phyloP scores from a whole-genome alignment of 64 coral and sea anemone genomes.

The Montipora foliosa region DNA sequence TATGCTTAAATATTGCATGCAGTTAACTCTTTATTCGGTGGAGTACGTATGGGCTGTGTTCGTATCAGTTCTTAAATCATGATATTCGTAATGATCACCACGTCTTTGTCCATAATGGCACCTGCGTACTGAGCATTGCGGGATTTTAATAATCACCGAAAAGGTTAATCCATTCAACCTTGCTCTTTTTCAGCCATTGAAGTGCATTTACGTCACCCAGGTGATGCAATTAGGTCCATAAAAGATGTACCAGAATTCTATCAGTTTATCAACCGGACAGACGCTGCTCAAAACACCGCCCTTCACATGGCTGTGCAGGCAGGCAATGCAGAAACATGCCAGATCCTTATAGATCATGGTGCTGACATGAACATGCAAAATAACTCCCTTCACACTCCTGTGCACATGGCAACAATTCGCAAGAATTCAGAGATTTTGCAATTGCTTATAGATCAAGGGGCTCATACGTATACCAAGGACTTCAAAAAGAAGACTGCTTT shows the following conservation, averaged over 20 bases:
- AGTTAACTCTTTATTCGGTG: too few relatives aligned
- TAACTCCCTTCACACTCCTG: slow-evolving; percentile 52
- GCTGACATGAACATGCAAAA: slow-evolving; percentile 49
- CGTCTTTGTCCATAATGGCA: too few relatives aligned
- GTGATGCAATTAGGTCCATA: background rate
- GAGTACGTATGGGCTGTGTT: too few relatives aligned
- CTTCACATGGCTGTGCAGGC: slow-evolving; percentile 73
- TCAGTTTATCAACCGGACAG: slow-evolving; percentile 48
- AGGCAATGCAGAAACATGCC: slow-evolving; percentile 55
- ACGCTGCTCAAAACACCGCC: slow-evolving; percentile 42
- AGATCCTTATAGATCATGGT: slow-evolving; percentile 46
- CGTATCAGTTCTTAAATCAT: too few relatives aligned
- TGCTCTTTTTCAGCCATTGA: slow-evolving; percentile 19
- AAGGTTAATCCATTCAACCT: too few relatives aligned
- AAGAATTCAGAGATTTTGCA: slow-evolving; percentile 36
- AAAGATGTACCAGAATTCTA: background rate
- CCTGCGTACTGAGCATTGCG: too few relatives aligned
- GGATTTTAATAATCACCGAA: too few relatives aligned
- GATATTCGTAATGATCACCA: too few relatives aligned
- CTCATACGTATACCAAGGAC: slow-evolving; percentile 10
- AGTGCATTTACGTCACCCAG: slow-evolving; percentile 18
- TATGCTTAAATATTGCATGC: too few relatives aligned
- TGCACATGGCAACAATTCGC: slow-evolving; percentile 51
- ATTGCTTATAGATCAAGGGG: slow-evolving; percentile 32
- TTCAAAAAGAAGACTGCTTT: slow-evolving; percentile 30